Base-by-base conservation (phyloP, 2,888 invertebrate genomes). In the Dugesia japonica region DNA sequence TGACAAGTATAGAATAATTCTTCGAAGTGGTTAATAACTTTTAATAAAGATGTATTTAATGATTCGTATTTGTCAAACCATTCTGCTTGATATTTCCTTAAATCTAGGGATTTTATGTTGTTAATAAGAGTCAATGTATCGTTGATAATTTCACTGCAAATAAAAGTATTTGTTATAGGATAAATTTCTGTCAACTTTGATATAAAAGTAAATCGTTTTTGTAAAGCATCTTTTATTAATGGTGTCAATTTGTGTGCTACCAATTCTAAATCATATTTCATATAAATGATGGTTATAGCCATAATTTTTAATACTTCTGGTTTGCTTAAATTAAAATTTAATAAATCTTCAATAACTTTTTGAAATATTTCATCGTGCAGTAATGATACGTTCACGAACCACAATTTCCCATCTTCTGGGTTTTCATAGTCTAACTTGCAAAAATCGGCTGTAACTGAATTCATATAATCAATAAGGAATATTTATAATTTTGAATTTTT, bases 311-410 rank as follows among this genome's bases (percentile, higher is more conserved):
- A 7, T n/a, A 56, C 17, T 56, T 56, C 56, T 7, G 56, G 17
- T 56, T 56, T 56, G 56, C 56, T 56, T 56, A 56, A 56, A 56
- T 56, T 56, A 56, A 56, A 56, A n/a, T 23, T 56, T 56, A 23
- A 13, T 13, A 56, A n/a, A 9, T 56, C 56, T 9, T 56, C 56
- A 56, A 56, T 56, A 9, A 56, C 56, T 56, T n/a, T 56, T 23
- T 56, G 56, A n/a, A 56, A 56, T 13, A 56, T n/a, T 20, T 56
- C 56, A 23, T 56, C 23, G n/a, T 56, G 56, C 17, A 56, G 23
- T 1, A 56, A n/a, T 23, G 56, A n/a, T 7, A 56, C 56, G 17
- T 56, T 56, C 7, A 56, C 56, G n/a, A 56, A 56, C 56, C 56
- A 56, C 17, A 56, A 23, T 56, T 56, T 56, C 17, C 56, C 56